Conservation (phyloP, 1,140 invertebrate species). For the Drosophila serrata region DNA sequence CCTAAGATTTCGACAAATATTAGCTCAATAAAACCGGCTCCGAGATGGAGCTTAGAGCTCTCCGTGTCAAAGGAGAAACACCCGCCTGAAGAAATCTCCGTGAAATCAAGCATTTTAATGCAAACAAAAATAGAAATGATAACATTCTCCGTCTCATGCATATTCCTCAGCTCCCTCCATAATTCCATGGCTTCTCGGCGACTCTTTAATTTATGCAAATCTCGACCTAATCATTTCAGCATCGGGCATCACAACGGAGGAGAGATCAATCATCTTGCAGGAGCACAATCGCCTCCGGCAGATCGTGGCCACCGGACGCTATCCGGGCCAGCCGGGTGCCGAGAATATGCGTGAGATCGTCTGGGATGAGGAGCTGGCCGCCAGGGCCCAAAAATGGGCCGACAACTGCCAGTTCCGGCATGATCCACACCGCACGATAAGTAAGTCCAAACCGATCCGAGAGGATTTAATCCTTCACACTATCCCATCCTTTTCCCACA, state of each 20-base stretch:
- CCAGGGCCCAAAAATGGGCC: slow-evolving; percentile 93
- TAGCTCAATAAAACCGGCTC: slow-evolving; percentile 67
- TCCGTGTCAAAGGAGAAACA: slow-evolving; percentile 50
- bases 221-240: slow-evolving; percentile 79
- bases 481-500: neutral
- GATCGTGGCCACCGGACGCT: slow-evolving; percentile 91
- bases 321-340: slow-evolving; percentile 90
- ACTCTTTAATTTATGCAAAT: slow-evolving; percentile 72
- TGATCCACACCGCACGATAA: slow-evolving; percentile 88
- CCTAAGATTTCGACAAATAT: slow-evolving; percentile 59
- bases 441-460: slow-evolving; percentile 86
- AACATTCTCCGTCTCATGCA: slow-evolving; percentile 60
- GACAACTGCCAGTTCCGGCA: slow-evolving; percentile 92
- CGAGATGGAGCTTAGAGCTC: slow-evolving; percentile 1
- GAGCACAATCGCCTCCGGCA: slow-evolving; percentile 92
- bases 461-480: neutral
- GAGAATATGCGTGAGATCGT: slow-evolving; percentile 94
- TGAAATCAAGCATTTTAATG: slow-evolving; percentile 64
- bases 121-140: slow-evolving; percentile 80
- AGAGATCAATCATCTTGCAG: slow-evolving; percentile 91
- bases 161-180: slow-evolving; percentile 34
- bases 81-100: slow-evolving; percentile 38
- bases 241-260: slow-evolving; percentile 89
- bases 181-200: neutral
- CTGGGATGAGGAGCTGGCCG: slow-evolving; percentile 95